Evolutionary conservation across 2,113 vertebrate species (phyloP).

Genomic region (Trogon surrucura): DNA sequence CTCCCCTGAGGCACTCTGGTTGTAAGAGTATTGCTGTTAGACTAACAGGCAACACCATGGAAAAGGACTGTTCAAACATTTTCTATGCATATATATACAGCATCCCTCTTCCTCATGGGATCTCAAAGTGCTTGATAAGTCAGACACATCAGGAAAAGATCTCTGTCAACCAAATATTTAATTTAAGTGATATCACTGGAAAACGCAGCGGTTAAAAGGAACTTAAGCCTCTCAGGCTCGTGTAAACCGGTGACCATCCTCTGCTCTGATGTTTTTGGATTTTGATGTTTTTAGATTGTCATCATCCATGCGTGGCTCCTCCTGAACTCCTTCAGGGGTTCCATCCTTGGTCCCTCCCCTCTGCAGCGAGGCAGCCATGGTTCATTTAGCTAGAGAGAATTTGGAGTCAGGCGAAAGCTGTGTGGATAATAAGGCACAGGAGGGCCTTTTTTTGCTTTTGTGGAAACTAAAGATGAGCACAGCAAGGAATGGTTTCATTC

Average conservation of each 20-base stretch:
- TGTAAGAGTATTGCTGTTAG: not conserved
- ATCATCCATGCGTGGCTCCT: not conserved
- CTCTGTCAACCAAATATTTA: not conserved
- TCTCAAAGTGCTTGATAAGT: not conserved
- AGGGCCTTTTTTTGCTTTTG: not conserved
- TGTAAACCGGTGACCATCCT: not conserved
- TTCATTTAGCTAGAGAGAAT: not conserved
- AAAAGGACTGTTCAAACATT: not conserved
- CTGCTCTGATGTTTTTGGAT: not conserved
- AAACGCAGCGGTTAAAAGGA: not conserved
- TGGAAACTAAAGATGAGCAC: not conserved
- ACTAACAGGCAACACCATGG: not conserved
- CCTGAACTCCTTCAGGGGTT: not conserved
- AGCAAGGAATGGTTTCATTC: constrained; percentile 3
- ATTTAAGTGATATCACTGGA: not conserved
- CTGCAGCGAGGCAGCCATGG: not conserved
- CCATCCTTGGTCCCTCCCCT: not conserved
- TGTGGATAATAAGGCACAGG: not conserved
- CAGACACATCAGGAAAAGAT: not conserved
- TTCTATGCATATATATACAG: not conserved
- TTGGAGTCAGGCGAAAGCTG: not conserved
- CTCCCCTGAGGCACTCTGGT: not conserved
- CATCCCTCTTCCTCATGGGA: not conserved
- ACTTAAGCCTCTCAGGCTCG: not conserved
- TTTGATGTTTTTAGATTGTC: not conserved